Evolutionary conservation across 2,797 vertebrate genomes (phyloP).

Genomic region (Capromys pilorides): DNA sequence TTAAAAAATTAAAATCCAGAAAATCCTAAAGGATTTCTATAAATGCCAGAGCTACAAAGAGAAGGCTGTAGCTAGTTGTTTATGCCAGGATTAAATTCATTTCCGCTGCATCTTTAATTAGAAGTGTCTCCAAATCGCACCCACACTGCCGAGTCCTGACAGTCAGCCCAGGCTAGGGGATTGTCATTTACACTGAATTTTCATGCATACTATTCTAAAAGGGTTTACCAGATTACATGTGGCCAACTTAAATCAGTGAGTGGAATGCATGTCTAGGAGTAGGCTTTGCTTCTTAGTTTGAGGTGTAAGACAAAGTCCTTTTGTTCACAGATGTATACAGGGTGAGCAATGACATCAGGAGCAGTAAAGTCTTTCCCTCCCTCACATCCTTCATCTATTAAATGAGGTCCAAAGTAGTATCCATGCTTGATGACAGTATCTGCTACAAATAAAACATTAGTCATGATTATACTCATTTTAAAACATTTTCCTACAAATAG

Average conservation of each 20-base stretch:
- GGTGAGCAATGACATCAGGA: not conserved
- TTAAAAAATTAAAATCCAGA: constrained; percentile 52
- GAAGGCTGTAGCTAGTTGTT: not conserved
- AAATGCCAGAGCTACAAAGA: constrained; percentile 51
- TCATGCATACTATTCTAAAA: not conserved
- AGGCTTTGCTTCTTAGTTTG: constrained; percentile 9
- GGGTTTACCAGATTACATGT: not conserved
- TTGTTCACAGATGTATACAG: not conserved
- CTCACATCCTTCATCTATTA: not conserved
- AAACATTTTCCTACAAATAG: not conserved
- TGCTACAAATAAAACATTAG: not conserved
- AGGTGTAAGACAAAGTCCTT: not conserved
- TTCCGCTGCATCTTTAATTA: constrained; percentile 20
- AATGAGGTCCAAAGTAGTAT: not conserved
- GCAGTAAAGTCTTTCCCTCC: not conserved
- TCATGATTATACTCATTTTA: not conserved
- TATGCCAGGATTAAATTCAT: constrained; percentile 44
- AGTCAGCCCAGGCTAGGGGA: not conserved
- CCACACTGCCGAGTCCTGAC: not conserved
- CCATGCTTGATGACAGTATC: not conserved
- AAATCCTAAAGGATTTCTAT: no score
- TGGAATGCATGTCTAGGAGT: not conserved
- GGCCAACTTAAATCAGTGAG: not conserved
- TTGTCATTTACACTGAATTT: constrained; percentile 5
- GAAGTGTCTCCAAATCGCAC: not conserved